Evolutionary conservation across 1,140 invertebrate genomes (phyloP).

Genomic region (Trichonephila clavata): DNA sequence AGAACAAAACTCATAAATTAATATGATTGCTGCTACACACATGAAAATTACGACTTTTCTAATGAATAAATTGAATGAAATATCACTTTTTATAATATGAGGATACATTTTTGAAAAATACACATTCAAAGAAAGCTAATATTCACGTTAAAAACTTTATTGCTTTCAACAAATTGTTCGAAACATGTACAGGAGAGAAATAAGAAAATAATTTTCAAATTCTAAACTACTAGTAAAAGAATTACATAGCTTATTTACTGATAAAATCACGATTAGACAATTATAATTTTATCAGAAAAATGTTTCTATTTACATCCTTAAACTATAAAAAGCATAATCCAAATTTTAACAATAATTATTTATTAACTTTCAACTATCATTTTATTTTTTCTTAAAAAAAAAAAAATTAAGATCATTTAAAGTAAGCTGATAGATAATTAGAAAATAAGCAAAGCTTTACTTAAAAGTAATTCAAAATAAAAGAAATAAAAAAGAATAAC

Average conservation of each 20-base stretch:
- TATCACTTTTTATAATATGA: no score
- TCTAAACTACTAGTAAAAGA: not conserved
- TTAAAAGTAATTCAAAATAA: not conserved
- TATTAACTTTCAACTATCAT: not conserved
- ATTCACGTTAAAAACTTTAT: slow-evolving; percentile 10
- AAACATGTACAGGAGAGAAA: slow-evolving; percentile 7
- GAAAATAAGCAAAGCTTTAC: not conserved
- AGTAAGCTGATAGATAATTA: not conserved
- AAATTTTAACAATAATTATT: not conserved
- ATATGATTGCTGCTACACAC: no score
- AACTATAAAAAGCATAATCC: not conserved
- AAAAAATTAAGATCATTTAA: not conserved
- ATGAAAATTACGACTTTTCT: no score
- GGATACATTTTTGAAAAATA: no score
- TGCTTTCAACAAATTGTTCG: not conserved
- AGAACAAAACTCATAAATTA: no score
- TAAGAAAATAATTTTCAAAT: slow-evolving; percentile 18
- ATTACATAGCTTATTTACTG: not conserved
- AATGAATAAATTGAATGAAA: no score
- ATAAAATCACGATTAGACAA: not conserved
- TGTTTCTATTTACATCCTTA: not conserved
- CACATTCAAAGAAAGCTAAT: no score
- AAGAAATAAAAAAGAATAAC: not conserved
- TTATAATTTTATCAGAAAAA: not conserved
- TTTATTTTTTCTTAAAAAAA: not conserved